Evolutionary conservation across 2,888 invertebrate genomes (phyloP).

Genomic region (Cephus nigrinus): DNA sequence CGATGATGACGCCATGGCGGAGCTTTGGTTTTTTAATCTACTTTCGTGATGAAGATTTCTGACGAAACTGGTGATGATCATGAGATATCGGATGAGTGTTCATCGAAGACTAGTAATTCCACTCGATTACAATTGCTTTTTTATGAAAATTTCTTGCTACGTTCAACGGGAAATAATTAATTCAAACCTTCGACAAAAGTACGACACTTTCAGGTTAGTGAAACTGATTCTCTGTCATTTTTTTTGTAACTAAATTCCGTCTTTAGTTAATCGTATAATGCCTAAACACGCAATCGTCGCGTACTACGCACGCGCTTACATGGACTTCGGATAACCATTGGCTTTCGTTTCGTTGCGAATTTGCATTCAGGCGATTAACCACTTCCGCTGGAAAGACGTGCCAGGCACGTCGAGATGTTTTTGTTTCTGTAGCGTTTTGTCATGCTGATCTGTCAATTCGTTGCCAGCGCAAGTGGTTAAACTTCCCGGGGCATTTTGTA

Average conservation of each 20-base stretch:
- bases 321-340: slow-evolving; percentile 5
- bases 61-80: not conserved
- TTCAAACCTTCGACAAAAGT: not conserved
- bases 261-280: not conserved
- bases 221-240: not conserved
- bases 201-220: not conserved
- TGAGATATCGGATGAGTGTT: not conserved
- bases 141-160: slow-evolving; percentile 23
- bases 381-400: too few relatives aligned
- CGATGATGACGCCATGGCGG: not conserved
- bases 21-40: not conserved
- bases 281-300: slow-evolving; percentile 53
- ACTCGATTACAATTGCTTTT: slow-evolving; percentile 33
- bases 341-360: not conserved
- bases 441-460: too few relatives aligned
- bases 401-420: too few relatives aligned
- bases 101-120: not conserved
- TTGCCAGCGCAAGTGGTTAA: not conserved
- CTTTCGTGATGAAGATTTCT: not conserved
- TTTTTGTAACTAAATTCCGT: not conserved
- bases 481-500: not conserved
- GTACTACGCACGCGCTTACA: slow-evolving; percentile 46
- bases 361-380: not conserved
- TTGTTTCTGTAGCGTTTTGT: too few relatives aligned
- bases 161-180: not conserved